phyloP scores from a whole-genome alignment of 2,888 invertebrate species.

The Oscheius myriophilus region DNA sequence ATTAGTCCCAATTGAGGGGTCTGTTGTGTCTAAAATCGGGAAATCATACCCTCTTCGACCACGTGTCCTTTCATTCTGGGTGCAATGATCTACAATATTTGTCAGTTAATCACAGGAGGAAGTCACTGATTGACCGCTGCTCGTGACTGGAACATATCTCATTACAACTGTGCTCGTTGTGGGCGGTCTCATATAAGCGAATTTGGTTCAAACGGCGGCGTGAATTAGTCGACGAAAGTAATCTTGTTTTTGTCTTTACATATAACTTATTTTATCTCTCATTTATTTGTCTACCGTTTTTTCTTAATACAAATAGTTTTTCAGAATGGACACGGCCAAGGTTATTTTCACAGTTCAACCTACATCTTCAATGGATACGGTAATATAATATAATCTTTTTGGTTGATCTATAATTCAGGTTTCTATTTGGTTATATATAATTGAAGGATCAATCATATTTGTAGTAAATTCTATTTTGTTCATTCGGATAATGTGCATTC shows the following conservation, averaged over 20 bases:
- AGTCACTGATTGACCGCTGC: too few relatives aligned
- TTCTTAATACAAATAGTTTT: neutral
- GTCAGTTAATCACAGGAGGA: too few relatives aligned
- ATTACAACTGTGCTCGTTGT: too few relatives aligned
- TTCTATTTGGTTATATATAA: conserved; percentile 32
- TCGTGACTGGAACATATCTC: too few relatives aligned
- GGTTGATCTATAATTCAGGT: conserved; percentile 28
- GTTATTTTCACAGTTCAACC: conserved; percentile 4
- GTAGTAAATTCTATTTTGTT: conserved; percentile 34
- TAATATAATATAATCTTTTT: neutral
- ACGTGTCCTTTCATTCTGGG: too few relatives aligned
- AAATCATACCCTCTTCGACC: too few relatives aligned
- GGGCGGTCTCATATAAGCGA: too few relatives aligned
- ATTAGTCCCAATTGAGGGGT: too few relatives aligned
- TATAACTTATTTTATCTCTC: neutral
- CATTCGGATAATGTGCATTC: conserved; percentile 33
- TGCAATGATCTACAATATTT: too few relatives aligned
- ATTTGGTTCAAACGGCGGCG: too few relatives aligned
- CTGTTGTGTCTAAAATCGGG: too few relatives aligned
- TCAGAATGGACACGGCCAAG: neutral
- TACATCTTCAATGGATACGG: conserved; percentile 9
- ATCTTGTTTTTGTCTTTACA: neutral
- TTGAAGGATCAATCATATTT: conserved; percentile 37
- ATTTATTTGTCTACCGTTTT: neutral
- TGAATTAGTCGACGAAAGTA: neutral